Base-by-base conservation (phyloP, 2,113 vertebrate genomes). In the Chloropsis hardwickii region DNA sequence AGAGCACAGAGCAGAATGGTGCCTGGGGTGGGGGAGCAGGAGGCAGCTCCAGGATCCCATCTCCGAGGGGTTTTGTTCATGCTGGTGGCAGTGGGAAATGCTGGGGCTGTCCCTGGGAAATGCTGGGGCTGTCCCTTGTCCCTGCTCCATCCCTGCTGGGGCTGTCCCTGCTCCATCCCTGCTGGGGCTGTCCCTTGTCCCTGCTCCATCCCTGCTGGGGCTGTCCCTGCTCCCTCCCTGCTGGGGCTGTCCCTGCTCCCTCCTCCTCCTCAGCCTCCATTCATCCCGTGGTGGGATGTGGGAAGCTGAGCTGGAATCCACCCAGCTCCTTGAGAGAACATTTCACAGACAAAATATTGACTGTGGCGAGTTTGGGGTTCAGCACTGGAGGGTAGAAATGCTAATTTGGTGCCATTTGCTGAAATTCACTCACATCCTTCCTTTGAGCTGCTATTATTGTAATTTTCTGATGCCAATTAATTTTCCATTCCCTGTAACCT, bases 381-480 rank as follows among this genome's bases (percentile, higher is more conserved):
- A 71, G 60, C 73, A 3, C 77, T 37, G 2, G 13, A 2, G 35
- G n/a, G 5, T 6, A 14, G 45, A 21, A 61, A 60, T 29, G 40
- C 83, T 86, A 35, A 73, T 94, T 91, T 71, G 82, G 42, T 69
- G 6, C 77, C 89, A 72, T 94, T 79, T 92, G 93, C 84, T 87
- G 84, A 24, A 39, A 87, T 57, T 20, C 84, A 13, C 73, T 95
- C 78, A 9, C 65, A 12, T 71, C 23, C 81, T 53, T 33, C 79
- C 89, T 82, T 73, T 39, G 40, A 94, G 85, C 92, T 92, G 74
- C 88, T 91, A 47, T 58, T 70, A 81, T 83, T 77, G 2, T 39
- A n/a, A 71, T 86, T 92, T 84, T 86, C 64, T 95, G 85, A 29
- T 94, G 93, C 90, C 93, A 97, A 95, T 94, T 96, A 93, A 93